Conservation (phyloP, 2,113 vertebrate species). For the Melanotaenia duboulayi region DNA sequence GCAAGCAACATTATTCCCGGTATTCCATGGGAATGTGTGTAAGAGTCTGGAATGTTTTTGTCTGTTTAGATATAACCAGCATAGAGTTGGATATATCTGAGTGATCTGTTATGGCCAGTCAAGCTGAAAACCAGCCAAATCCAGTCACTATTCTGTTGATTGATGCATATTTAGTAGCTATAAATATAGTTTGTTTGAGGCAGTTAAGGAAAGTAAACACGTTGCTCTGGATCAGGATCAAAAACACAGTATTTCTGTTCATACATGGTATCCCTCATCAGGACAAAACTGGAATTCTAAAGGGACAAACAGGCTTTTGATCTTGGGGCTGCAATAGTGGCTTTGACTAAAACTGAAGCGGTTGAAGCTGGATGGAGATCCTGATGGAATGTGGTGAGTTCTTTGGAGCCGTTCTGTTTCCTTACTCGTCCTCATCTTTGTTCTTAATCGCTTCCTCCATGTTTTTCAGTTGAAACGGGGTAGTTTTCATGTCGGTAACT, state of each 20-base stretch:
- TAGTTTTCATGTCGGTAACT: slow-evolving; percentile 34
- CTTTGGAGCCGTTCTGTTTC: slow-evolving; percentile 29
- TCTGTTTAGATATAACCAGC: too few relatives aligned
- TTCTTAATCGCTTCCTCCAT: slow-evolving; percentile 12
- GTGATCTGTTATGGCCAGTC: background rate
- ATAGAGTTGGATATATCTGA: background rate
- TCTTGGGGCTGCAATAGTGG: slow-evolving; percentile 5
- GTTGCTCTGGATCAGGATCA: background rate
- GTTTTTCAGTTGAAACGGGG: slow-evolving; percentile 6
- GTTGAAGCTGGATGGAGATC: slow-evolving; percentile 6
- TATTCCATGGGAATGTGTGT: background rate
- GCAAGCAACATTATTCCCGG: too few relatives aligned
- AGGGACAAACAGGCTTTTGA: slow-evolving; percentile 6
- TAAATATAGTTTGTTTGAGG: background rate
- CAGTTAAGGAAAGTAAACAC: background rate
- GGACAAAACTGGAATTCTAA: background rate
- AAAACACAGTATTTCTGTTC: slow-evolving; percentile 3
- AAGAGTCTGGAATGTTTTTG: too few relatives aligned
- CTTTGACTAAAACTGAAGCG: slow-evolving; percentile 34
- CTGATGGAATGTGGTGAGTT: slow-evolving; percentile 1
- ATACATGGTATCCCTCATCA: background rate
- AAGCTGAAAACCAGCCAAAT: background rate
- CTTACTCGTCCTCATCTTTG: slow-evolving; percentile 10
- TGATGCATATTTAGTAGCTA: background rate
- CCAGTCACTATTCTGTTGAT: background rate